phyloP scores from a whole-genome alignment of 2,888 invertebrate genomes.

The Watsonalla binaria region DNA sequence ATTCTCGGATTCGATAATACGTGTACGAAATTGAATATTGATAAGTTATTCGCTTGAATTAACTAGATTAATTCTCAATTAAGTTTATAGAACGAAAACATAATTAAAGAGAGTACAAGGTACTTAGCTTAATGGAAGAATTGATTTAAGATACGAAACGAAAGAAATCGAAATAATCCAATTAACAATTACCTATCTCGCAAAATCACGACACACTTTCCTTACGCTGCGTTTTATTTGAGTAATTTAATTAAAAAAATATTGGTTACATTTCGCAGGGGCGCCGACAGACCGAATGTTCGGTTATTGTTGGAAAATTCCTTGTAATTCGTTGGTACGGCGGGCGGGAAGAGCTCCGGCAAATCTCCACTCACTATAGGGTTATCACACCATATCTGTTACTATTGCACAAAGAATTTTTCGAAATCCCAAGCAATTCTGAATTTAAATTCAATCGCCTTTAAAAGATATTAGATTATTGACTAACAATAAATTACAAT shows the following conservation, averaged over 20 bases:
- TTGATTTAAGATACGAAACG: neutral
- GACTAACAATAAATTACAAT: no score
- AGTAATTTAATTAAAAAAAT: constrained; percentile 54
- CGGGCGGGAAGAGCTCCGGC: constrained; percentile 22
- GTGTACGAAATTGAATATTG: no score
- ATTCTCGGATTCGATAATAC: no score
- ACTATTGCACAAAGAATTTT: neutral
- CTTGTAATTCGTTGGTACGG: constrained; percentile 33
- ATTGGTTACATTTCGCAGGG: constrained; percentile 40
- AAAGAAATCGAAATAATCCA: constrained; percentile 12
- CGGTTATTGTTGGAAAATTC: constrained; percentile 44
- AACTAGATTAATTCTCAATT: no score
- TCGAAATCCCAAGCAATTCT: no score
- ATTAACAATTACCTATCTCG: constrained; percentile 13
- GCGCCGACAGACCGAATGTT: constrained; percentile 34
- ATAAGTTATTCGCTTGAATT: no score
- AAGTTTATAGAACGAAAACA: no score
- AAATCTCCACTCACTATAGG: constrained; percentile 28
- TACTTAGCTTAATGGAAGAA: neutral
- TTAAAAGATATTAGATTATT: no score
- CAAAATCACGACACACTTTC: constrained; percentile 24
- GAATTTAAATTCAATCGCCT: no score
- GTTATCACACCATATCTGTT: constrained; percentile 1
- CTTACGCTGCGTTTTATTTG: constrained; percentile 19
- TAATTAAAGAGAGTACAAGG: no score